A percentile compares a stretch with the other conserved stretches of the same genome.
phyloP scores from a whole-genome alignment of 2,113 vertebrate genomes.

The Gymnocephalus cernua region DNA sequence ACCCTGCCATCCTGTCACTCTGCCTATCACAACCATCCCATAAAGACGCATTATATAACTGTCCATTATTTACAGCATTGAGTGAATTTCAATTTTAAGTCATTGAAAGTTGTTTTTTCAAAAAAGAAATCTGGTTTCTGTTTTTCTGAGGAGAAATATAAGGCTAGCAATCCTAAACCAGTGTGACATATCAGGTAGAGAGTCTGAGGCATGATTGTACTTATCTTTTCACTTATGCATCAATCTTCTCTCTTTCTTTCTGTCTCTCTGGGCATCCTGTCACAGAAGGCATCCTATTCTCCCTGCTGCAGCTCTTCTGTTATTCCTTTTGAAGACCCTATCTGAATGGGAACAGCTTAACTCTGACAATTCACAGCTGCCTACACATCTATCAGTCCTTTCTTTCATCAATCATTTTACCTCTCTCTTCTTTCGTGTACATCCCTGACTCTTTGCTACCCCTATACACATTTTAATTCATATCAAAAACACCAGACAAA shows the following conservation, averaged over 20 bases:
- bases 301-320: constrained; percentile 51
- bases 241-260: constrained; percentile 58
- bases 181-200: constrained; percentile 62
- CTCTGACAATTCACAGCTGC: constrained; percentile 65
- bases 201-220: constrained; percentile 60
- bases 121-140: constrained; percentile 42
- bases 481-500: constrained; percentile 27
- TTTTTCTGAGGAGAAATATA: constrained; percentile 47
- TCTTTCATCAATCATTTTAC: constrained; percentile 69
- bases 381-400: constrained; percentile 61
- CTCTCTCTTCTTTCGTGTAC: constrained; percentile 32
- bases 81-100: constrained; percentile 63
- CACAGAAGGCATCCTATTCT: constrained; percentile 63
- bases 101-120: constrained; percentile 28
- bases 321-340: constrained; percentile 72
- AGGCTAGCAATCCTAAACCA: constrained; percentile 53
- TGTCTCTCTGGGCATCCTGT: constrained; percentile 40
- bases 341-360: constrained; percentile 67
- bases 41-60: constrained; percentile 36
- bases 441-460: not conserved
- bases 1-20: constrained; percentile 33
- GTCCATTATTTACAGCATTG: constrained; percentile 60
- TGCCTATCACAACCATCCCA: constrained; percentile 7
- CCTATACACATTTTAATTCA: constrained; percentile 4
- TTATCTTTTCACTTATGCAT: constrained; percentile 76